Evolutionary conservation across 2,113 vertebrate genomes (phyloP).

Genomic region (Corythornis cristatus): DNA sequence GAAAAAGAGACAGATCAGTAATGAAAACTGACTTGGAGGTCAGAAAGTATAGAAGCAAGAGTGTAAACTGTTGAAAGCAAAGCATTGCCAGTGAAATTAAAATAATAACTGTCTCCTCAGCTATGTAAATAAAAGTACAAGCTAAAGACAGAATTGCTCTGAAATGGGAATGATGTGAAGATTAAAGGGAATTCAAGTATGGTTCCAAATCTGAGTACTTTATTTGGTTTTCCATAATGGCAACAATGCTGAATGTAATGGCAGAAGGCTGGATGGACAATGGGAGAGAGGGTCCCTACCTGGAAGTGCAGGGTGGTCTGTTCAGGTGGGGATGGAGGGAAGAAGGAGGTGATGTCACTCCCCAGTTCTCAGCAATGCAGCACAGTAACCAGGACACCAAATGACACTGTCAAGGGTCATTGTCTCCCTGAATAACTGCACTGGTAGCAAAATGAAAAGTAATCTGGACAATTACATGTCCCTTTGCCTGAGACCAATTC

Average conservation of each 20-base stretch:
- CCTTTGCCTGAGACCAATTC: background rate
- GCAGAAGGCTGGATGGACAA: background rate
- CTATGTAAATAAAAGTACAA: background rate
- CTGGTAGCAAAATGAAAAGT: background rate
- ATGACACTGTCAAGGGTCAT: background rate
- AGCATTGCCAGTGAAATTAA: background rate
- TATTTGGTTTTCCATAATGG: background rate
- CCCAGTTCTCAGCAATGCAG: accelerated
- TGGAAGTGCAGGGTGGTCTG: background rate
- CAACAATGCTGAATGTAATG: background rate
- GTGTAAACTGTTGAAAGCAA: background rate
- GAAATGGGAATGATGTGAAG: background rate
- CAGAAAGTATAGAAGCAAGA: background rate
- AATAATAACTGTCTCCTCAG: background rate
- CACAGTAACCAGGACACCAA: background rate
- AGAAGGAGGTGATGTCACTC: background rate
- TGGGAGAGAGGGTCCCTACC: background rate
- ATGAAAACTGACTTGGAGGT: background rate
- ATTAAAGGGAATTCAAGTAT: background rate
- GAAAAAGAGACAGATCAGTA: background rate
- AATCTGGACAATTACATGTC: background rate
- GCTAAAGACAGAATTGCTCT: background rate
- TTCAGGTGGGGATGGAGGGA: background rate
- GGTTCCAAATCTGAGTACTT: background rate
- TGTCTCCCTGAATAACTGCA: background rate